Base-by-base conservation (phyloP, 2,797 vertebrate species). In the Eleutherodactylus coqui region DNA sequence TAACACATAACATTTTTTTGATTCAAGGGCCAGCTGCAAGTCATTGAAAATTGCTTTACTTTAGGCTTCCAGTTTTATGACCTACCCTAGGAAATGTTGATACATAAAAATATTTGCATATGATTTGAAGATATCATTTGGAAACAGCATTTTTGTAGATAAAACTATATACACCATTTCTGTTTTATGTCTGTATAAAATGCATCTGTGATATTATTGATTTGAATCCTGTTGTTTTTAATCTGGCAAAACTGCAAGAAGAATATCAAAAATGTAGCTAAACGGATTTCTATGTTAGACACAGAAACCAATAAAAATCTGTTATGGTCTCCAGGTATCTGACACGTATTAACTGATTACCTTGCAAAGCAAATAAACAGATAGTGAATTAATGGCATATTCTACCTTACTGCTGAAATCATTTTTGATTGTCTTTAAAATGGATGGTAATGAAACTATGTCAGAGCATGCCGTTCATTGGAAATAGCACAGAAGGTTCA, bases 391-490 rank as follows among this genome's bases (percentile, higher is more conserved):
- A 80, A 80, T 67, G 43, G 36, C 13, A 4, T 47, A 17, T 47
- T 67, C 19, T 13, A 14, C 32, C 43, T 32, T 62, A 45, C 16
- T 45, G 29, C 6, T 14, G 19, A 67, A 64, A 24, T 49, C 17
- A 55, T 47, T 36, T 80, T 80, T 80, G 43, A 67, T 51, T 49
- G 60, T 49, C 60, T 34, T 36, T 67, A 67, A 47, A 80, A 64
- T 17, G 4, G n/a, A 4, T 67, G n/a, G 19, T 80, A 67, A 80
- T 67, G 6, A 67, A 21, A 19, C 53, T 2, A 6, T 79, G 64
- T 45, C 14, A 62, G 55, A 79, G n/a, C 77, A 13, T 5, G 27
- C 10, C 21, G 16, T 70, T 24, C 67, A 16, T n/a, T 45, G 38
- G 36, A 45, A 79, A 62, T 64, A 60, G 32, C 38, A 75, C 14